Evolutionary conservation across 2,797 vertebrate genomes (phyloP).

Genomic region (Spinibarbus caldwelli): DNA sequence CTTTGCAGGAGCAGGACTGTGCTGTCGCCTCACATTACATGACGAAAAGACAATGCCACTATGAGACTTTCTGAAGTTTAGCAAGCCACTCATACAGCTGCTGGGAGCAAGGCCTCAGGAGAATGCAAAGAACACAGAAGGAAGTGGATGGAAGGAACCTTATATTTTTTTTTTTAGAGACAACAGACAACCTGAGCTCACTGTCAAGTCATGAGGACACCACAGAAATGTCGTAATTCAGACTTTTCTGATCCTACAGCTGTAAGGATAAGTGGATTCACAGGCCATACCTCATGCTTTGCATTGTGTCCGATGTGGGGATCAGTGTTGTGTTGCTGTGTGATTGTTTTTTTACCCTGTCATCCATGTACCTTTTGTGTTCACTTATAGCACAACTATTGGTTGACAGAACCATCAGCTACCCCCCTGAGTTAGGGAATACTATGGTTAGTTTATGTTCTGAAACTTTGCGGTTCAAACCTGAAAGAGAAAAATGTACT

Average conservation of each 20-base stretch:
- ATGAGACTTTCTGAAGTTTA: conserved; percentile 6
- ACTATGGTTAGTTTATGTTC: conserved; percentile 55
- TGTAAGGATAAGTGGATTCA: conserved; percentile 14
- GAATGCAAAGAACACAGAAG: background rate
- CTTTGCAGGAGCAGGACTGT: background rate
- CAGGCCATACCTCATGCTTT: conserved; percentile 30
- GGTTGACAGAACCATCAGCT: conserved; percentile 78
- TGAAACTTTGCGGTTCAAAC: conserved; percentile 51
- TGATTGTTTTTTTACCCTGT: conserved; percentile 60
- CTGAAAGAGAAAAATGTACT: conserved; percentile 53
- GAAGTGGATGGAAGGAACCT: conserved; percentile 17
- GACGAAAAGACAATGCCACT: conserved; percentile 27
- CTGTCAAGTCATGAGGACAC: background rate
- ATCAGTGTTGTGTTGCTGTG: conserved; percentile 60
- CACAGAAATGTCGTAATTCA: background rate
- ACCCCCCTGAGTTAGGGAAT: conserved; percentile 77
- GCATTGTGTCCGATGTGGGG: conserved; percentile 23
- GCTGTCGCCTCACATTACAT: background rate
- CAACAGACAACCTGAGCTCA: conserved; percentile 19
- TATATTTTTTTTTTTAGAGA: conserved; percentile 19
- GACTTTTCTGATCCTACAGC: conserved; percentile 11
- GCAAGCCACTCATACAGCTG: background rate
- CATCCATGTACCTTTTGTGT: conserved; percentile 67
- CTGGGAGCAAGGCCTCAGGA: conserved; percentile 2
- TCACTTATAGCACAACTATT: conserved; percentile 71